A percentile compares a stretch with the other conserved stretches of the same genome.
Evolutionary conservation across 2,113 vertebrate species (phyloP).

Genomic region (Mesembrinibis cayennensis): DNA sequence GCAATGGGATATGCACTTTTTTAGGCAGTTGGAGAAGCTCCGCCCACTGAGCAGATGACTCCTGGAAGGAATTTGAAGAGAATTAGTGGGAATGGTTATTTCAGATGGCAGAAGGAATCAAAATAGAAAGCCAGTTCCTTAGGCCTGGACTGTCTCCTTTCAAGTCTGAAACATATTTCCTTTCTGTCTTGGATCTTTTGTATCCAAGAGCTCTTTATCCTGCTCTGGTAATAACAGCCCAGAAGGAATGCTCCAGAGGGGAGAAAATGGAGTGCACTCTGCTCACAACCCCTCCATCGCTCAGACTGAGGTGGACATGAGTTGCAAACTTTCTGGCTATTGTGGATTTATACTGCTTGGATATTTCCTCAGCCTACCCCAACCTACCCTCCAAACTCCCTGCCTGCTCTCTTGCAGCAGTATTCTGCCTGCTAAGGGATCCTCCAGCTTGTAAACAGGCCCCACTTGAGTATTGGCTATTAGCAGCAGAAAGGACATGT

Average conservation of each 20-base stretch:
- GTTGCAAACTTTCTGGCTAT: not conserved
- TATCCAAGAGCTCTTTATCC: not conserved
- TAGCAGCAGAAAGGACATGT: not conserved
- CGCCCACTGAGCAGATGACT: not conserved
- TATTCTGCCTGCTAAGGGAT: not conserved
- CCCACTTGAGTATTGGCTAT: not conserved
- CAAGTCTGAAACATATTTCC: constrained; percentile 52
- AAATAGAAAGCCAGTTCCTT: constrained; percentile 53
- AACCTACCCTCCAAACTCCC: not conserved
- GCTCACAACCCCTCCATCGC: not conserved
- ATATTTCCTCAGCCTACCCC: not conserved
- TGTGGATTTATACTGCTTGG: not conserved
- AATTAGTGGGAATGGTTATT: constrained; percentile 52
- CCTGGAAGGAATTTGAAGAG: constrained; percentile 43
- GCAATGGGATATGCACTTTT: constrained; percentile 38
- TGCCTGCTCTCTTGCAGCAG: not conserved
- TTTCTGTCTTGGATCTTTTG: constrained; percentile 38
- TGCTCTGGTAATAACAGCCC: not conserved
- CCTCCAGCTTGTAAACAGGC: not conserved
- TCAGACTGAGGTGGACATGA: not conserved
- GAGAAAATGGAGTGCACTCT: not conserved
- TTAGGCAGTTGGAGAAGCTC: constrained; percentile 24
- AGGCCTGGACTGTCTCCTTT: not conserved
- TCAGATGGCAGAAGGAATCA: constrained; percentile 50
- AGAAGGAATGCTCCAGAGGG: not conserved